Evolutionary conservation across 2,797 vertebrate genomes (phyloP), one percentile per base, ranked within the genome.

Genomic region (Eleutherodactylus coqui): DNA sequence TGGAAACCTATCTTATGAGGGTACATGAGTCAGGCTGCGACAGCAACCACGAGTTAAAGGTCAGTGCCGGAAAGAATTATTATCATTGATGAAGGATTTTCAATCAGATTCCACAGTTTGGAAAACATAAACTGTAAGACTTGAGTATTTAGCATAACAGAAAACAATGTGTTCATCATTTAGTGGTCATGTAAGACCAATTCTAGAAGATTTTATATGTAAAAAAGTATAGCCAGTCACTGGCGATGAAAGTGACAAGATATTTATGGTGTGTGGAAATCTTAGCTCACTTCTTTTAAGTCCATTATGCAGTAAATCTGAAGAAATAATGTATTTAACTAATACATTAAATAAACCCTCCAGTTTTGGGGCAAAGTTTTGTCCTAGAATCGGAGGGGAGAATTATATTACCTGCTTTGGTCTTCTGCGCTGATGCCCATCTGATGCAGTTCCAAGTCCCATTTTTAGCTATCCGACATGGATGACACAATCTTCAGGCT

Each of bases 1-100:
- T 95, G 91, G 94, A 93, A 95, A 95, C 94, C 90, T 93, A 92
- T 91, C 86, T 93, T 91, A 88, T 76, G 88, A 93, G 92, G 93
- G 93, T 92, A 91, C 89, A 89, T 58, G 17, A 94, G 92, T 91
- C 93, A 94, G 93, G 92, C 93, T 90, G 89, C 89, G 89, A 89
- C 89, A 91, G 92, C 89, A 88, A 88, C 88, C 83, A 92, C 60
- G 90, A 93, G 91, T 86, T 90, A 94, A 94, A 94, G 94, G 94
- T 94, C 93, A 93, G 34, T 83, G 87, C 87, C 83, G 89, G 89
- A 55, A 88, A 90, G 90, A 90, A 88, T 91, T 90, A 92, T 86
- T 88, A 90, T 91, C 92, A 89, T 85, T 89, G 93, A 92, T 91
- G 88, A 90, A 90, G 90, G 84, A 86, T 91, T 92, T 84, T 92